These are phyloP conservation scores for Phrynocephalus guinanensis DNA, from an alignment of 2,797 vertebrate genomes.

Conservation along the genomic window DNA sequence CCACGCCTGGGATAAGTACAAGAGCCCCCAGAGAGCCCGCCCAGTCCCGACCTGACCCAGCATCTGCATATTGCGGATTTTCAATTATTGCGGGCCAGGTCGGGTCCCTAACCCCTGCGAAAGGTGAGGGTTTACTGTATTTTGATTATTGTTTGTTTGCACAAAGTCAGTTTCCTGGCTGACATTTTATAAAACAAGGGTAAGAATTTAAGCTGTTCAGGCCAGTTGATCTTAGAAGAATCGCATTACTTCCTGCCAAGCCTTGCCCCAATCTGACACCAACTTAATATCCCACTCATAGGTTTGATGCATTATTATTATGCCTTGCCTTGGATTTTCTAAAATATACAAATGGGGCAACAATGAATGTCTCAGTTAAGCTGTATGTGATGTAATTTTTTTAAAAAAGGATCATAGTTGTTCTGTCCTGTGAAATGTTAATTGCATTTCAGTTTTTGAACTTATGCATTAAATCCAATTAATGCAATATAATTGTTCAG, in stretches of 20 bases:
- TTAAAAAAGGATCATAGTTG: slow-evolving; percentile 52
- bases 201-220: background rate
- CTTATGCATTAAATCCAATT: slow-evolving; percentile 58
- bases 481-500: slow-evolving; percentile 53
- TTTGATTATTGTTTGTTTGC: background rate
- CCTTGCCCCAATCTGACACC: background rate
- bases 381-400: slow-evolving; percentile 36
- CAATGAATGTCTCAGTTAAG: slow-evolving; percentile 48
- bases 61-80: too few relatives aligned
- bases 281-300: background rate
- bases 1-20: too few relatives aligned
- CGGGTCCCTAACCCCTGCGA: too few relatives aligned
- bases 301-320: slow-evolving; percentile 16
- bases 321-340: background rate
- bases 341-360: background rate
- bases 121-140: too few relatives aligned
- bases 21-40: too few relatives aligned
- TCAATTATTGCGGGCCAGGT: too few relatives aligned
- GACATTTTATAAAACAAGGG: slow-evolving; percentile 6
- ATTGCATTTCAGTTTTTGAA: slow-evolving; percentile 55
- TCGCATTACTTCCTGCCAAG: background rate
- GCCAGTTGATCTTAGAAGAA: background rate
- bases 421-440: slow-evolving; percentile 57
- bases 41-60: too few relatives aligned
- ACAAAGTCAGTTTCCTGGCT: background rate